These are phyloP conservation scores for Tuta absoluta DNA, from an alignment of 2,888 invertebrate species.

Conservation along the genomic window DNA sequence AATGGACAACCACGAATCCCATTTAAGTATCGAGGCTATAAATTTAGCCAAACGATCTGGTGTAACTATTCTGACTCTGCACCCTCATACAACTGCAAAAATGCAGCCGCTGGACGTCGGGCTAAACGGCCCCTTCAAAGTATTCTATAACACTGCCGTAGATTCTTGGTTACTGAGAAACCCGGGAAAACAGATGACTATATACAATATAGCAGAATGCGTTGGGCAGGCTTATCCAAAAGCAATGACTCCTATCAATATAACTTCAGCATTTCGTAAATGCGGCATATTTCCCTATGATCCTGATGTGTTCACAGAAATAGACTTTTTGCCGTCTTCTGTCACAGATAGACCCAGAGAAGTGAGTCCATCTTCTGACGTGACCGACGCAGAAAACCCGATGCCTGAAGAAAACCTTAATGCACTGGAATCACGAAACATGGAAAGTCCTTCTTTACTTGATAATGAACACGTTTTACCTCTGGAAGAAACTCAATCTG, in stretches of 20 bases:
- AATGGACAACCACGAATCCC: constrained; percentile 40
- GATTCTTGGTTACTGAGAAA: constrained; percentile 27
- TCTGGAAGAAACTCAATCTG: no score
- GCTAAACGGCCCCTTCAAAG: constrained; percentile 29
- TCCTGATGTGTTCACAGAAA: constrained; percentile 30
- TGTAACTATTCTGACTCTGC: constrained; percentile 30
- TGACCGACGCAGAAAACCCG: no score
- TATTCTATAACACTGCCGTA: background rate
- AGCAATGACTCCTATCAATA: constrained; percentile 41
- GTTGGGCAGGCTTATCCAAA: constrained; percentile 35
- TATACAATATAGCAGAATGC: constrained; percentile 20
- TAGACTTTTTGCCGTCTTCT: constrained; percentile 32
- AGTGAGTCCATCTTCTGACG: background rate
- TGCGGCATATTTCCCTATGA: constrained; percentile 32
- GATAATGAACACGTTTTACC: no score
- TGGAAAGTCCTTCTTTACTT: no score
- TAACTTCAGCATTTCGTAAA: background rate
- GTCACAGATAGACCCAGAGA: constrained; percentile 32
- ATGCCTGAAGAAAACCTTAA: background rate
- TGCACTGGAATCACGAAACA: no score
- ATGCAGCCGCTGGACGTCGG: constrained; percentile 32
- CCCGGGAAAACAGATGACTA: constrained; percentile 35
- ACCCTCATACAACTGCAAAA: constrained; percentile 30
- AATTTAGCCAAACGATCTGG: constrained; percentile 30
- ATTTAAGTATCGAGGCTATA: constrained; percentile 30